These are phyloP conservation scores for Phaenicophaeus curvirostris DNA, from an alignment of 2,797 vertebrate genomes.

Conservation along the genomic window DNA sequence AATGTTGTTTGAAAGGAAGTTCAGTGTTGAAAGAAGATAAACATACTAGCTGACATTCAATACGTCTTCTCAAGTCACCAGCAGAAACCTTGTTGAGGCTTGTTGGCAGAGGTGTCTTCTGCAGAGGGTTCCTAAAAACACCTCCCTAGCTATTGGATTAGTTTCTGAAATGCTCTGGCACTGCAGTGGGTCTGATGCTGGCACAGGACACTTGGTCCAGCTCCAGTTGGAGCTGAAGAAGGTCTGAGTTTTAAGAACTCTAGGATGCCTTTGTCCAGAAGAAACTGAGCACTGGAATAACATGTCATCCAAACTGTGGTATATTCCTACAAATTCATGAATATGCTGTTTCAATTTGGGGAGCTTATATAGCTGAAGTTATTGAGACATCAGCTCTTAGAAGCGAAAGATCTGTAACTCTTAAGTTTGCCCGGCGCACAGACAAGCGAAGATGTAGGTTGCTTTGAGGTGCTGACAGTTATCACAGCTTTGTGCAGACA, in stretches of 20 bases:
- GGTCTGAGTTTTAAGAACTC: conserved; percentile 25
- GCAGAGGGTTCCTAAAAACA: conserved; percentile 18
- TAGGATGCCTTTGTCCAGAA: conserved; percentile 23
- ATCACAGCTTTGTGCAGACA: background rate
- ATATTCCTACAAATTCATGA: conserved; percentile 47
- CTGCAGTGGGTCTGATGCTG: background rate
- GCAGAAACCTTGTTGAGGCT: background rate
- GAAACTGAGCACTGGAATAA: background rate
- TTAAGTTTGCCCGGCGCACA: background rate
- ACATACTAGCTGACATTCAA: conserved; percentile 40
- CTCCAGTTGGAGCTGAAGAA: conserved; percentile 30
- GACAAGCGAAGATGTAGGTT: background rate
- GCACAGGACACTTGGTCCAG: background rate
- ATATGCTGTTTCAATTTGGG: background rate
- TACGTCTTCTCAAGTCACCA: conserved; percentile 23
- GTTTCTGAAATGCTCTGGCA: conserved; percentile 29
- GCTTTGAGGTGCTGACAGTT: background rate
- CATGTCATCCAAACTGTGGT: background rate
- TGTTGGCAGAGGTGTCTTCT: conserved; percentile 30
- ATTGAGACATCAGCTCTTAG: background rate
- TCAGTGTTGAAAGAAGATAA: conserved; percentile 51
- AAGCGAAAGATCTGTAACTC: background rate
- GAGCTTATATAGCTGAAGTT: background rate
- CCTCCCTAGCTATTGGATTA: background rate
- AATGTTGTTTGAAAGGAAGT: conserved; percentile 49